phyloP scores from a whole-genome alignment of 2,888 invertebrate genomes.

The Pristionchus fissidentatus region DNA sequence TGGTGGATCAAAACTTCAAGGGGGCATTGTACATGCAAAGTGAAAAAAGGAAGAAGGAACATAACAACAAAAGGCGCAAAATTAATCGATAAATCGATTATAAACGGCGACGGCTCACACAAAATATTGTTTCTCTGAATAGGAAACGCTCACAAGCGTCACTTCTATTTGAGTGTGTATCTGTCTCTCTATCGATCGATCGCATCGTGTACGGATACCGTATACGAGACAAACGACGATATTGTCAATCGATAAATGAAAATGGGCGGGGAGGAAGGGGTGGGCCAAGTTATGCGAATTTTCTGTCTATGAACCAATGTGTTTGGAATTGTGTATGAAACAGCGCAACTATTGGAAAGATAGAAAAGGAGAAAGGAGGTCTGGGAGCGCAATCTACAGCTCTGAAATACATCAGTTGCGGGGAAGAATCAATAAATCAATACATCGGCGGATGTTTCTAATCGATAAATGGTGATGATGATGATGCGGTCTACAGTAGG shows the following conservation, averaged over 20 bases:
- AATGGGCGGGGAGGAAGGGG: neutral
- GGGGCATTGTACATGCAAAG: constrained; percentile 31
- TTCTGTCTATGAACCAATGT: constrained; percentile 33
- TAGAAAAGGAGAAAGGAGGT: neutral
- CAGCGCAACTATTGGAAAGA: neutral
- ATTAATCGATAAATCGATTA: constrained; percentile 23
- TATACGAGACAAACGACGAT: neutral
- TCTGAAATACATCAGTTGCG: neutral
- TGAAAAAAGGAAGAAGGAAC: constrained; percentile 22
- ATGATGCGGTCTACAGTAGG: constrained; percentile 36
- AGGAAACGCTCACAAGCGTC: constrained; percentile 34
- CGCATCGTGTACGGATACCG: neutral
- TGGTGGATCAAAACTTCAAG: neutral
- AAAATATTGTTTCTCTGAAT: constrained; percentile 31
- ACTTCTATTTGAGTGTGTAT: too few species aligned
- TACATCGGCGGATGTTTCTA: neutral
- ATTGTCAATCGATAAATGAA: constrained; percentile 4
- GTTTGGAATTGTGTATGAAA: constrained; percentile 42
- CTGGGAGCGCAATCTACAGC: constrained; percentile 8
- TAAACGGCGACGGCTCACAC: too few species aligned
- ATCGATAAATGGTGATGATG: constrained; percentile 7
- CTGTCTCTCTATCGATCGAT: neutral
- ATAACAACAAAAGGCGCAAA: constrained; percentile 9
- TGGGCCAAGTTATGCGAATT: constrained; percentile 17
- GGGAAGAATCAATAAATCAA: neutral